Base-by-base conservation (phyloP, 92 coral and sea anemone genomes). In the Paragorgia papillata region DNA sequence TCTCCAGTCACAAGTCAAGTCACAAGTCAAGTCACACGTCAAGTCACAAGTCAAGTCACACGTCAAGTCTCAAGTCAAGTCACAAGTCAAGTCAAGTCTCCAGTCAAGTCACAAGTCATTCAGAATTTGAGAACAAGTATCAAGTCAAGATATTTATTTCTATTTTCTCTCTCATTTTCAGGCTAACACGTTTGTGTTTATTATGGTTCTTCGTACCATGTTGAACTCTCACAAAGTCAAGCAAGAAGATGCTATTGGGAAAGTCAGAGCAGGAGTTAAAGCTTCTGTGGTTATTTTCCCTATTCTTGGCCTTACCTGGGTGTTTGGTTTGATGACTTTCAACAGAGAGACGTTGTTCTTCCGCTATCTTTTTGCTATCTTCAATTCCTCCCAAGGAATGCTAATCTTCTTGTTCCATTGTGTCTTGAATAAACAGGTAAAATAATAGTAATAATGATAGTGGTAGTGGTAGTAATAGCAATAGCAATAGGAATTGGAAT, bases 331-430 rank as follows among this genome's bases (percentile, higher is more conserved):
- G 69, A 69, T 93, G 68, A 86, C 91, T 57, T 86, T 93, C 78
- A 91, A 77, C 64, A 74, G 91, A 30, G 88, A 83, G 13, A 87
- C 94, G 0, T 59, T 93, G 57, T 85, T 88, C 74, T 81, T 93
- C 80, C 85, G 88, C 74, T 93, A 88, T 73, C 69, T 90, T 17
- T 93, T 93, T 75, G 89, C 93, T 81, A 85, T 93, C 69, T 77
- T 85, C 20, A 90, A 90, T 82, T 85, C 96, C 9, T 76, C 81
- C 2, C 96, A 92, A 71, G 97, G 97, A 19, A 80, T 93, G 83
- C 83, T 90, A 85, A 93, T 93, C 20, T 93, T 93, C 80, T 67
- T 93, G 41, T 90, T 93, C 68, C 96, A 93, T 59, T 93, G 97
- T 62, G 64, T 93, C 18, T 81, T 93, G 20, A 88, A 90, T 68